Evolutionary conservation across 92 coral and sea anemone genomes (phyloP).

Genomic region (Isaurus tuberculatus): DNA sequence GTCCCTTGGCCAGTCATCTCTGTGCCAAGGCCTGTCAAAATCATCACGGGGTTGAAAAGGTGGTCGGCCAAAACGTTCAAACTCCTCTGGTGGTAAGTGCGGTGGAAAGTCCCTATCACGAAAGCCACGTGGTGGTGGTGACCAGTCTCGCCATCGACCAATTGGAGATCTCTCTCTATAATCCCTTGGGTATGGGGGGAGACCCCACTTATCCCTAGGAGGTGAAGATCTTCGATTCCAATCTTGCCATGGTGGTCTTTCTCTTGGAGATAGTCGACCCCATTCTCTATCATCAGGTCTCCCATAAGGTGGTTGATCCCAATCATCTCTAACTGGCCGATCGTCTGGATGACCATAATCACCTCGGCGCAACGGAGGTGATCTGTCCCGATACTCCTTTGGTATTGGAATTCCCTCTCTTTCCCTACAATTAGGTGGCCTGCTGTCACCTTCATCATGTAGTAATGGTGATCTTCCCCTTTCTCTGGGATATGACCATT

Average conservation of each 20-base stretch:
- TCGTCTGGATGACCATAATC: slow-evolving; percentile 46
- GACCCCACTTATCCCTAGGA: slow-evolving; percentile 67
- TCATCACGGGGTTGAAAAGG: slow-evolving; percentile 63
- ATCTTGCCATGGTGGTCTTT: slow-evolving; percentile 45
- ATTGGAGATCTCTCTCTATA: slow-evolving; percentile 72
- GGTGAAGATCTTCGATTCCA: slow-evolving; percentile 57
- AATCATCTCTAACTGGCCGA: slow-evolving; percentile 38
- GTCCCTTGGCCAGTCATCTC: slow-evolving; percentile 61
- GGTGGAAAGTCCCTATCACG: slow-evolving; percentile 23
- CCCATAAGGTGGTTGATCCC: slow-evolving; percentile 29
- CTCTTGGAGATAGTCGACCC: slow-evolving; percentile 48
- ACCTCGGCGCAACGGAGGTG: slow-evolving; percentile 25
- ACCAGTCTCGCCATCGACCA: slow-evolving; percentile 31
- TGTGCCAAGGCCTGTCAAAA: slow-evolving; percentile 50
- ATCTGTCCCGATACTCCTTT: slow-evolving; percentile 35
- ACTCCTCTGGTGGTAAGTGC: slow-evolving; percentile 61
- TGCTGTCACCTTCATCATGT: slow-evolving; percentile 46
- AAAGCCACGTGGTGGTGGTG: slow-evolving; percentile 33
- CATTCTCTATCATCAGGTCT: slow-evolving; percentile 29
- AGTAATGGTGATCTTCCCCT: slow-evolving; percentile 58
- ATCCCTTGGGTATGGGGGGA: slow-evolving; percentile 63
- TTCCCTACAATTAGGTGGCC: slow-evolving; percentile 54
- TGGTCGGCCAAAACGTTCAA: slow-evolving; percentile 72
- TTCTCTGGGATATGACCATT: slow-evolving; percentile 32
- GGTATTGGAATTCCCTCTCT: slow-evolving; percentile 37